Base-by-base conservation (phyloP, 1,140 invertebrate genomes). In the Rhopalosiphum padi region DNA sequence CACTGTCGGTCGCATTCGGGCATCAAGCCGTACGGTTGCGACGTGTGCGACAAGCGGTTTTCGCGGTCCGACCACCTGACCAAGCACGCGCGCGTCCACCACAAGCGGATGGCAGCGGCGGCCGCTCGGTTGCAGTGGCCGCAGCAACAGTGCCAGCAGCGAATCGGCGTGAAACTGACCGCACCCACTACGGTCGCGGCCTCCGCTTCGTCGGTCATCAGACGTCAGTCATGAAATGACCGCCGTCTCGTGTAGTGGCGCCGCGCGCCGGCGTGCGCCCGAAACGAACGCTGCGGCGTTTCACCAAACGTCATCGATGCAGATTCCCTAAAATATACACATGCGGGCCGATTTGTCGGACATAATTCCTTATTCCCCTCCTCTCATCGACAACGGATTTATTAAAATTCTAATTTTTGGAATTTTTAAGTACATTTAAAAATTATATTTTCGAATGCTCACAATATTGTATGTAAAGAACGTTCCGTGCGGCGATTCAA, bases 41-140 rank as follows among this genome's bases (percentile, higher is more conserved):
- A 96, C 46, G 96, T 98, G 94, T 99, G 98, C 95, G 96, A 96
- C 82, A 98, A 99, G 95, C 96, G 97, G 94, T 99, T 99, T 95
- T 97, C 98, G 4, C 96, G 98, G 30, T 98, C 98, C 86, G 98
- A 99, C 95, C 98, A 99, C 94, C 96, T 99, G 60, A 97, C 98
- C 83, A 99, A 99, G 95, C 98, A 99, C 95, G 96, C 97, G 11
- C 98, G 98, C 94, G 98, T 99, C 15, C 98, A 98, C 77, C 77
- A 93, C 18, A 94, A 93, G 35, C 90, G 93, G 5, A 60, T 60
- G 41, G 68, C 43, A 43, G 46, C 82, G 6, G 46, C 35, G 22
- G 77, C 68, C 82, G 82, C 35, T n/a, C 48, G 87, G 25, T 18
- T 55, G 22, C 51, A 89, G 37, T 37, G 88, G 48, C 35, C n/a